Conservation (phyloP, 2,888 invertebrate genomes). For the Dichetophora obliterata region DNA sequence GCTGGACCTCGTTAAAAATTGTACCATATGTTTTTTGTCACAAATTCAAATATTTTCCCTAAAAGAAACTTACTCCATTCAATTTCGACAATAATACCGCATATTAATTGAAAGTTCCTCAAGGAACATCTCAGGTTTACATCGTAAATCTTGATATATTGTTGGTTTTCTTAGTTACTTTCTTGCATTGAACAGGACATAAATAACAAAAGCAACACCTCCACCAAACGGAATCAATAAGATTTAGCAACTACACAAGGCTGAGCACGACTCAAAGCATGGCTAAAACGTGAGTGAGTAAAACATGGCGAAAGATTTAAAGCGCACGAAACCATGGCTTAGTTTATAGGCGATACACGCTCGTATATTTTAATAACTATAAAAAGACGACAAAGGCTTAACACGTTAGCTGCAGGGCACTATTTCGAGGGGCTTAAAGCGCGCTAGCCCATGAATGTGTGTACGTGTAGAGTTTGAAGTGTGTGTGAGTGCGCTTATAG, state of each 20-base stretch:
- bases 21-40: no score
- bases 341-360: no score
- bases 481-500: not conserved
- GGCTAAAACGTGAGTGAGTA: constrained; percentile 7
- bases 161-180: no score
- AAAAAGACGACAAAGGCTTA: not conserved
- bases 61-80: no score
- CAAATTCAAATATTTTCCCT: no score
- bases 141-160: no score
- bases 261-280: not conserved
- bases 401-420: not conserved
- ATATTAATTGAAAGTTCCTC: no score
- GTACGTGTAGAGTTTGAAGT: not conserved
- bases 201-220: no score
- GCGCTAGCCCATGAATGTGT: not conserved
- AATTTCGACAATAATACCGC: no score
- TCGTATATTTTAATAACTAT: not conserved
- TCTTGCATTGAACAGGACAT: no score
- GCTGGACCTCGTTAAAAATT: no score
- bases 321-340: not conserved
- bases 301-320: constrained; percentile 11
- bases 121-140: no score
- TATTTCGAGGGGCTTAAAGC: not conserved
- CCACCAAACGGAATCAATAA: not conserved
- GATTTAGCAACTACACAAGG: not conserved